These are phyloP conservation scores for Rhinoderma darwinii DNA, from an alignment of 2,113 vertebrate species.

Conservation along the genomic window DNA sequence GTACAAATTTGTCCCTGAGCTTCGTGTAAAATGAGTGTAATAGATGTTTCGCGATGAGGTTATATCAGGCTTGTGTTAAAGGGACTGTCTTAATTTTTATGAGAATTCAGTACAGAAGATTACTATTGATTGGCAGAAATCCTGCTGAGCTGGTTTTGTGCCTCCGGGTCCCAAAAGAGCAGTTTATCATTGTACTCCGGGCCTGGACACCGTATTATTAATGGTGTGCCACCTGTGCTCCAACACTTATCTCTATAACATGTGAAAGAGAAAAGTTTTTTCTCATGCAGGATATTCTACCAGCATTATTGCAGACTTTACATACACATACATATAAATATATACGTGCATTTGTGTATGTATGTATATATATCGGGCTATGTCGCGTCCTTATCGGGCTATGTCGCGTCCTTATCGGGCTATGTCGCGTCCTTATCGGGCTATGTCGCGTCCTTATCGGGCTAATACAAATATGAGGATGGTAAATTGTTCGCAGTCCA, in stretches of 20 bases:
- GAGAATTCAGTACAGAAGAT: background rate
- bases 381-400: background rate
- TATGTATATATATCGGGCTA: no score
- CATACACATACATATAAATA: no score
- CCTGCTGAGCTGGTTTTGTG: background rate
- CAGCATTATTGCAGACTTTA: no score
- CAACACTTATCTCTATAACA: background rate
- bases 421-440: background rate
- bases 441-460: background rate
- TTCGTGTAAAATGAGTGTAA: background rate
- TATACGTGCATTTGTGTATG: no score
- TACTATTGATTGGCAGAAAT: background rate
- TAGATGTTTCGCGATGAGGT: background rate
- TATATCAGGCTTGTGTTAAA: background rate
- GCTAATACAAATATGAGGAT: background rate
- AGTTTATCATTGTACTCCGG: background rate
- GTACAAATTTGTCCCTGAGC: conserved; percentile 14
- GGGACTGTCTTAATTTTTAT: background rate
- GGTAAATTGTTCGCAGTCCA: background rate
- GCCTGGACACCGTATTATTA: background rate
- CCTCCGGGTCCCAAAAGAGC: background rate
- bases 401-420: background rate
- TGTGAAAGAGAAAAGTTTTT: background rate
- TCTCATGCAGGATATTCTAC: background rate
- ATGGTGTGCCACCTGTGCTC: background rate